Evolutionary conservation across 1,140 invertebrate species (phyloP), one percentile per base, ranked within the genome.

Genomic region (Pseudomyrmex flavicornis): DNA sequence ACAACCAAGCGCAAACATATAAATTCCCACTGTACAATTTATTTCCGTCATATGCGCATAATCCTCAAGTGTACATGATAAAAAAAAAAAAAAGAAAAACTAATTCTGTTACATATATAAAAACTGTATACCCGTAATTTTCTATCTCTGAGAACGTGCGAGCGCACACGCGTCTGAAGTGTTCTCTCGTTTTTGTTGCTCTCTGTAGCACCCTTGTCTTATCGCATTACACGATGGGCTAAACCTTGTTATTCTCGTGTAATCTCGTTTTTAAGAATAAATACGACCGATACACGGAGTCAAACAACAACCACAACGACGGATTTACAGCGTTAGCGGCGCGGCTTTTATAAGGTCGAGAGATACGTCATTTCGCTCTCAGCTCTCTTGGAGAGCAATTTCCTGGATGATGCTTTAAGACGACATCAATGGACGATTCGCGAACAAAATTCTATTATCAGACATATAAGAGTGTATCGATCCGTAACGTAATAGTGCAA

Each of bases 211-310:
- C 62, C 56, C 62, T 17, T 63, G 58, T 59, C 44, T 20, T 70
- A 79, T 70, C 76, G 76, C 65, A 48, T 79, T 70, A 70, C 76
- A 35, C 62, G 75, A n/a, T 17, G 65, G 76, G 76, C 54, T 70
- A 59, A 70, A 79, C 54, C 75, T 58, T 79, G 75, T 79, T 79
- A 79, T 65, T 44, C 54, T 59, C 66, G 76, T 61, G 76, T 72
- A 80, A 80, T 80, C 76, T 79, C 76, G 66, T 80, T 80, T 80
- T 80, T 80, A 80, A 80, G 76, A 80, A 80, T 72, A 80, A 80
- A 80, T 80, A 80, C 76, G 76, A 20, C 54, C 66, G 66, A 80
- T 80, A 80, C 54, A 70, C 54, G 76, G 70, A 59, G 76, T 70
- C 59, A 80, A 80, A 54, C 66, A 80, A 54, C 66, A 79, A 58